A percentile compares a stretch with the other conserved stretches of the same genome.
phyloP scores from a whole-genome alignment of 2,113 vertebrate genomes.

The Saguinus midas region DNA sequence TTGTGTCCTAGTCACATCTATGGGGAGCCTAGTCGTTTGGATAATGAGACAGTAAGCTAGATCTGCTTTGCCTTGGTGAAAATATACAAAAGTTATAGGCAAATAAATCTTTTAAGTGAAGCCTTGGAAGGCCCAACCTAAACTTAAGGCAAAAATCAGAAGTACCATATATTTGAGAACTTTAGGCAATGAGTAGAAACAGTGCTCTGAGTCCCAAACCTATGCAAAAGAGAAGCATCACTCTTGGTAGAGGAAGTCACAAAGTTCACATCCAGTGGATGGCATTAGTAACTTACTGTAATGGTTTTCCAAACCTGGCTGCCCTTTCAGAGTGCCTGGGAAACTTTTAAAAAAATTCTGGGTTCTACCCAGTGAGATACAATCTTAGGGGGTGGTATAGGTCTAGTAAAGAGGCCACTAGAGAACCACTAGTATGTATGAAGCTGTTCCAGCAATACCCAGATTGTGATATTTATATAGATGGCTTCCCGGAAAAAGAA shows the following conservation, averaged over 20 bases:
- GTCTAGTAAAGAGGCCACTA: neutral
- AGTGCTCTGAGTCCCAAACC: neutral
- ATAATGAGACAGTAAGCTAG: constrained; percentile 17
- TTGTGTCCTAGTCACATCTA: neutral
- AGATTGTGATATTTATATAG: neutral
- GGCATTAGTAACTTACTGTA: neutral
- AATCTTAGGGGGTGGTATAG: neutral
- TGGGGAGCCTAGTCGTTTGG: neutral
- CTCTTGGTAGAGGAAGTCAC: neutral
- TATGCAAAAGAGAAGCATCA: neutral
- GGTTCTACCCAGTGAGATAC: neutral
- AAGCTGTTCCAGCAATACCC: neutral
- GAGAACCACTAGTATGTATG: neutral
- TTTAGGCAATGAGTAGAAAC: neutral
- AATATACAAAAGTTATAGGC: constrained; percentile 21
- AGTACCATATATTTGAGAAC: neutral
- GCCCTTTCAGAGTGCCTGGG: neutral
- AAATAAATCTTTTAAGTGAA: constrained; percentile 51
- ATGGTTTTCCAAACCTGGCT: neutral
- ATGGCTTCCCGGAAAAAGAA: neutral
- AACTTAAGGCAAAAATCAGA: constrained; percentile 16
- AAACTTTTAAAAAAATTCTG: constrained; percentile 41
- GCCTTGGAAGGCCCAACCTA: neutral
- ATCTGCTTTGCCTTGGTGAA: constrained; percentile 8
- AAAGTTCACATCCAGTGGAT: neutral